Base-by-base conservation (phyloP, 2,113 vertebrate genomes). In the Silurus meridionalis region DNA sequence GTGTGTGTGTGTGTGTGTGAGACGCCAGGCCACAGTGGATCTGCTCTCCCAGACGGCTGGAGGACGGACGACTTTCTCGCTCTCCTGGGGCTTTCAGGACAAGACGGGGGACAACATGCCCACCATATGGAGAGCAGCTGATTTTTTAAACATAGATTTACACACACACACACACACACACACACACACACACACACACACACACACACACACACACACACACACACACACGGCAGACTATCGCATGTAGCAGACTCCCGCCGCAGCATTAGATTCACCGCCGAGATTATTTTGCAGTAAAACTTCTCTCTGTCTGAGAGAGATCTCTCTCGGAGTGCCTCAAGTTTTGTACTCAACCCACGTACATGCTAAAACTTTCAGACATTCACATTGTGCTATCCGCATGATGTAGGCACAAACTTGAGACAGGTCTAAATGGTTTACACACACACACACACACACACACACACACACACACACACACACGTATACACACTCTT, bases 121-220 rank as follows among this genome's bases (percentile, higher is more conserved):
- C 94, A 93, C 92, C 96, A 96, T 95, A 92, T 96, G 96, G 96
- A 94, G 91, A 90, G 80, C 95, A 96, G 94, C 95, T 95, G 94
- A 96, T 94, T 87, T 91, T 28, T 79, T 64, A 69, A 74, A 67
- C 71, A 83, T 37, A 79, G 28, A 79, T 60, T 37, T 48, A 4
- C 67, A 77, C 55, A 83, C 80, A 83, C 58, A 83, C 79, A 64
- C 66, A 74, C 55, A 75, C 69, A 64, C 58, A 80, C 75, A 69
- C 28, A 28, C 25, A 46, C 83, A 80, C 83, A 21, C 48, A 5
- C 46, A 52, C 80, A 82, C 69, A 83, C 79, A 64, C 66, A 83
- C 79, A 64, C 66, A 74, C 55, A 75, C 69, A 64, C 58, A 80
- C 75, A 69, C 28, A 28, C 25, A 46, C 83, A 5, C 48, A 52